phyloP scores from a whole-genome alignment of 53 echinoderm and acorn worm genomes.

The Apostichopus leukothele region DNA sequence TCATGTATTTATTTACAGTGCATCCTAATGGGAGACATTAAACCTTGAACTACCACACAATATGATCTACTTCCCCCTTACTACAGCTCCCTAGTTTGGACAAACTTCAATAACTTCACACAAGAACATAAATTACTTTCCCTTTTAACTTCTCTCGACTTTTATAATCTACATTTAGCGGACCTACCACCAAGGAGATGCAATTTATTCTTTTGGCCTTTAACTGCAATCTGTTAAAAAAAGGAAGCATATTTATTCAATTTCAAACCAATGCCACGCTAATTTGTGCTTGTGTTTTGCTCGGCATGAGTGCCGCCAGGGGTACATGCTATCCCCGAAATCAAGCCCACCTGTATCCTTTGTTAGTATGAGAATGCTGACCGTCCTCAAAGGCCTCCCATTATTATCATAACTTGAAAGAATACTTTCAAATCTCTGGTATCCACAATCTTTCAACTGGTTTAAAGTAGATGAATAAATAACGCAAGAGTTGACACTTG shows the following conservation, averaged over 20 bases:
- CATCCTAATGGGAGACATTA: too few relatives aligned
- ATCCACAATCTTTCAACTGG: neutral
- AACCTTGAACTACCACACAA: too few relatives aligned
- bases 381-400: neutral
- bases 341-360: conserved; percentile 24
- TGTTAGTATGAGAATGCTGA: neutral
- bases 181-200: neutral
- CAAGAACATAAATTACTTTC: neutral
- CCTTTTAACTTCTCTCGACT: neutral
- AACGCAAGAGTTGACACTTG: neutral
- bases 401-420: neutral
- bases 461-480: neutral
- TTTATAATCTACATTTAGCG: neutral
- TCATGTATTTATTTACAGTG: too few relatives aligned
- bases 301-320: neutral
- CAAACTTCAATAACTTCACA: too few relatives aligned
- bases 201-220: neutral
- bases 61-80: too few relatives aligned
- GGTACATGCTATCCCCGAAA: neutral
- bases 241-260: conserved; percentile 27
- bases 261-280: conserved; percentile 31
- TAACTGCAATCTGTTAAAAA: neutral
- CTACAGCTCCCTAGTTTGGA: too few relatives aligned
- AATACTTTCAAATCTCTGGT: neutral
- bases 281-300: conserved; percentile 19